A percentile compares a stretch with the other conserved stretches of the same genome.
Conservation (phyloP, 2,888 invertebrate genomes). For the Eugnorisma glareosa region DNA sequence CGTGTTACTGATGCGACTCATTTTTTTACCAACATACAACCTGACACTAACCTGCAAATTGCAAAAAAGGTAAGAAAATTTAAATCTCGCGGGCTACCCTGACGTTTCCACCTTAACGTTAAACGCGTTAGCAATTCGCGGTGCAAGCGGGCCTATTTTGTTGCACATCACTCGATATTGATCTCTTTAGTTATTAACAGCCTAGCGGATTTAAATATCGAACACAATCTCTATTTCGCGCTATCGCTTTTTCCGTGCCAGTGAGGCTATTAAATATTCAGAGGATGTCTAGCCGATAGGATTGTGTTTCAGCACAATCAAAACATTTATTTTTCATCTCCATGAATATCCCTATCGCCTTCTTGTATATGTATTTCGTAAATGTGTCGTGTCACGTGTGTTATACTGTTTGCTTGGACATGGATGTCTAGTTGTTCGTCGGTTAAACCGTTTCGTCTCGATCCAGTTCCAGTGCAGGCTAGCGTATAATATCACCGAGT, state of each 20-base stretch:
- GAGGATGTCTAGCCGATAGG: constrained; percentile 51
- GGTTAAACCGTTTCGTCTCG: constrained; percentile 46
- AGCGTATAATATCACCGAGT: constrained; percentile 35
- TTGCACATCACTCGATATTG: not conserved
- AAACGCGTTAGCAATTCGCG: too few species aligned
- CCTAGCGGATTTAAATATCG: constrained; percentile 23
- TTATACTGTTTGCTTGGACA: constrained; percentile 21
- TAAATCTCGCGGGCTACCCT: too few species aligned
- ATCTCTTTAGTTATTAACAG: constrained; percentile 7
- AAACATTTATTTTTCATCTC: constrained; percentile 54
- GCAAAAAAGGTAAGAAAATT: too few species aligned
- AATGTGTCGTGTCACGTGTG: constrained; percentile 22
- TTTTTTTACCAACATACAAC: too few species aligned
- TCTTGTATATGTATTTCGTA: constrained; percentile 22
- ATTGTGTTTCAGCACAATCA: constrained; percentile 49
- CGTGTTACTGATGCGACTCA: too few species aligned
- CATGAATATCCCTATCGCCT: constrained; percentile 45
- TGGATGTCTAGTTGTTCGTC: constrained; percentile 12
- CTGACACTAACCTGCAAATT: too few species aligned
- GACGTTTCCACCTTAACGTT: too few species aligned
- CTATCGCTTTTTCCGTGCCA: constrained; percentile 50
- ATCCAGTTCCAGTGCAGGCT: constrained; percentile 42
- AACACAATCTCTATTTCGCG: constrained; percentile 38
- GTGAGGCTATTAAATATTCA: constrained; percentile 51
- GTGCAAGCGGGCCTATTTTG: too few species aligned